phyloP scores from a whole-genome alignment of 1,140 invertebrate species.

The Procambarus clarkii region DNA sequence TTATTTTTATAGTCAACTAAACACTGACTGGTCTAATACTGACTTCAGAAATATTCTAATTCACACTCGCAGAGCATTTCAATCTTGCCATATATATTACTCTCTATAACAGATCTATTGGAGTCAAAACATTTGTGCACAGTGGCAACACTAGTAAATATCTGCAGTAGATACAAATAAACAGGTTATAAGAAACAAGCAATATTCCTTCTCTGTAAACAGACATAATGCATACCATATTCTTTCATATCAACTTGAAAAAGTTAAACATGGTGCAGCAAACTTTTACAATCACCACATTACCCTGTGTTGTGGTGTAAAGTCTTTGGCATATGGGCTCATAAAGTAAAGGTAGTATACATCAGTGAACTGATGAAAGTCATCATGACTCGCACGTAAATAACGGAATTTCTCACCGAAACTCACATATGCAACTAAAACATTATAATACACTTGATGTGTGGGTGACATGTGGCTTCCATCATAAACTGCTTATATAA shows the following conservation, averaged over 20 bases:
- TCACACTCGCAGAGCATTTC: constrained; percentile 12
- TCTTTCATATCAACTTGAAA: constrained; percentile 48
- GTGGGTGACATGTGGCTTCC: constrained; percentile 28
- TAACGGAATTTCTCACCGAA: constrained; percentile 5
- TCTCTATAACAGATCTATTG: constrained; percentile 41
- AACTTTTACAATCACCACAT: constrained; percentile 50
- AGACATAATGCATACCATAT: constrained; percentile 58
- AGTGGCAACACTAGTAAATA: constrained; percentile 61
- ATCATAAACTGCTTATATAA: constrained; percentile 47
- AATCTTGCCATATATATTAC: constrained; percentile 7
- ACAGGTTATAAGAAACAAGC: constrained; percentile 49
- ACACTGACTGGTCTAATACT: constrained; percentile 14
- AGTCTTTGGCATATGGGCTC: constrained; percentile 68
- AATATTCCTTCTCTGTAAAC: constrained; percentile 58
- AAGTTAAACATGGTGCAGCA: constrained; percentile 63
- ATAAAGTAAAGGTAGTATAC: constrained; percentile 46
- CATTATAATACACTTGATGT: constrained; percentile 13
- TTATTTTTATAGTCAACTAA: constrained; percentile 45
- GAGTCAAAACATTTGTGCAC: constrained; percentile 55
- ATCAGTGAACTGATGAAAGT: constrained; percentile 48
- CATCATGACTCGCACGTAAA: constrained; percentile 20
- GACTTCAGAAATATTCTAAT: neutral
- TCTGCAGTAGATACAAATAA: constrained; percentile 63
- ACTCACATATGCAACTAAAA: constrained; percentile 18
- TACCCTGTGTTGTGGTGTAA: constrained; percentile 50